Conservation (phyloP, 1,140 invertebrate species). For the Leptinotarsa lineolata region DNA sequence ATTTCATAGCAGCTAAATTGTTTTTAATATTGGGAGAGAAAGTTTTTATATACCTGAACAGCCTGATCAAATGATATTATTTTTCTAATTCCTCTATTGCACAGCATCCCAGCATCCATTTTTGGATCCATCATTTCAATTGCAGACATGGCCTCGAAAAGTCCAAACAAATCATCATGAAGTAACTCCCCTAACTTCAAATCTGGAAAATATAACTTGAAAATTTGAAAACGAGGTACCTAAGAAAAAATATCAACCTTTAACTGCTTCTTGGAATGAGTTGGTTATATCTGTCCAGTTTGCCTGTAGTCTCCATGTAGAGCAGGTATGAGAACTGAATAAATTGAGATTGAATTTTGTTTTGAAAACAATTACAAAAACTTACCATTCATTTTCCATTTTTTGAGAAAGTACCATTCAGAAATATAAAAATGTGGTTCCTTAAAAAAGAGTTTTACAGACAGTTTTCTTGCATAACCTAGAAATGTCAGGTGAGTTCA, state of each 20-base stretch:
- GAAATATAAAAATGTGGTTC: no score
- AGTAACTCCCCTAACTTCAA: constrained; percentile 85
- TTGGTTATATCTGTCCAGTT: constrained; percentile 80
- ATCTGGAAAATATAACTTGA: constrained; percentile 60
- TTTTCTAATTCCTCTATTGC: constrained; percentile 83
- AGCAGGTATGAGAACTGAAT: constrained; percentile 10
- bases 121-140: constrained; percentile 99
- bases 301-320: background rate
- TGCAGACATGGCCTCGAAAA: constrained; percentile 98
- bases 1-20: background rate
- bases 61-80: constrained; percentile 88
- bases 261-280: constrained; percentile 75
- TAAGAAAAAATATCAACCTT: constrained; percentile 61
- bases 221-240: background rate
- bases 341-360: background rate
- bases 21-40: background rate
- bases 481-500: no score
- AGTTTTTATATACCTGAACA: constrained; percentile 66
- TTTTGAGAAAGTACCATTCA: background rate
- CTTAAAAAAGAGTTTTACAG: no score
- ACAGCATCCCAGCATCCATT: constrained; percentile 99
- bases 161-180: constrained; percentile 85
- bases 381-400: constrained; percentile 28
- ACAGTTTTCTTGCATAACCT: no score
- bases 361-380: background rate